Base-by-base conservation (phyloP, 2,113 vertebrate species). In the Aix galericulata region DNA sequence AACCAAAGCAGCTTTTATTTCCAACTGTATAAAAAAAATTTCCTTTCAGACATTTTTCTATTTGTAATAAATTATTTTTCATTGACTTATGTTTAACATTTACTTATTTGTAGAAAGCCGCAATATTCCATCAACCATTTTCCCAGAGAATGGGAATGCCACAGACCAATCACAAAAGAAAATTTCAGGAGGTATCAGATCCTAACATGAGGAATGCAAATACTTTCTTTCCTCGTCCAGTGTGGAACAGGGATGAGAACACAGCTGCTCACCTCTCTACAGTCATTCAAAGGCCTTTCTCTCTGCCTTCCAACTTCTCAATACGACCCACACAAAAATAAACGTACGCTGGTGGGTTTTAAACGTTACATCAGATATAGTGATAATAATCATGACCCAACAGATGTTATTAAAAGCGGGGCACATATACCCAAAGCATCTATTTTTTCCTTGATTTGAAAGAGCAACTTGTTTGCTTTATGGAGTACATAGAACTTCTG, bases 151-250 rank as follows among this genome's bases (percentile, higher is more conserved):
- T 9, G 8, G 34, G 62, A 29, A 75, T 72, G 21, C 16, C 86
- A 66, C 48, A 89, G 84, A 63, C 3, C 29, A 69, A 52, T 91
- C 67, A 85, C 3, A 8, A 72, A 68, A 14, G 81, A 58, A 27
- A 67, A 78, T 31, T 79, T 75, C 56, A 76, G n/a, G n/a, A 82
- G 34, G 8, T 26, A 40, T 10, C 44, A 38, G 74, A 75, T 59
- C 27, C 56, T 36, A 44, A 58, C 27, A 69, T 4, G 42, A 27
- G 40, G 32, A 25, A 55, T 31, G 17, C 23, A 83, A 55, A 59
- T 56, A 13, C 26, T 15, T 0, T 1, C n/a, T 13, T 21, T 42
- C 38, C 22, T 86, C 8, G 17, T 59, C 11, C 6, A 1, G 0
- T 32, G 73, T 8, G 14, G 64, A 29, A 15, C 4, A 36, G 75